Base-by-base conservation (phyloP, 2,113 vertebrate genomes). In the Apodemus speciosus region DNA sequence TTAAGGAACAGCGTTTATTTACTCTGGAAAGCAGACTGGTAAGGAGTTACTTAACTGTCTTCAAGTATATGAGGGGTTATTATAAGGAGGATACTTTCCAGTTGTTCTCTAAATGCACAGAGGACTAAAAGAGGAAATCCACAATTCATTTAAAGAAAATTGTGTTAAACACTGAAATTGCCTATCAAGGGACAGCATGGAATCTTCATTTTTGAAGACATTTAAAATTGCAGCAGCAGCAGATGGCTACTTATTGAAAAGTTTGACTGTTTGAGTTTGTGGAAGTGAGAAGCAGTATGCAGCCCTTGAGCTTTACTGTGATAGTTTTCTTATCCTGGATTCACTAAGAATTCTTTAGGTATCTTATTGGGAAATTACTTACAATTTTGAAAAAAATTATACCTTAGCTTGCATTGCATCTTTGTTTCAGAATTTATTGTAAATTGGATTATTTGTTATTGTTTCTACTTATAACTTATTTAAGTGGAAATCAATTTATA, bases 1-100 rank as follows among this genome's bases (percentile, higher is more conserved):
- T 96, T 92, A 94, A 96, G 95, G 94, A 91, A 95, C 91, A 91
- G 79, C 89, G 79, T 96, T 95, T 96, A 80, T 97, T 96, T 96
- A 92, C 86, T 96, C 90, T 95, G 94, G 95, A 96, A 95, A 92
- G 79, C 92, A 93, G 83, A 93, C 1, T 4, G 60, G 92, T 92
- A 85, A 92, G 91, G 84, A 94, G 87, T 97, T 95, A 68, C 87
- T 96, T 88, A 95, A 86, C 85, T 89, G 49, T 95, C 69, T 92
- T 91, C 35, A 76, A 95, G 88, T 89, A 49, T 79, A 85, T 81
- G 93, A 95, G 91, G 77, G 85, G 71, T 85, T 95, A 94, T 89
- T 96, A 53, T 53, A 87, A 94, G 53, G 69, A 93, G 69, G 69
- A 91, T 51, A 73, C 43, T 96, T 20, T 86, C 49, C 77, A 38